phyloP scores from a whole-genome alignment of 2,888 invertebrate species.

The Cactoblastis cactorum region DNA sequence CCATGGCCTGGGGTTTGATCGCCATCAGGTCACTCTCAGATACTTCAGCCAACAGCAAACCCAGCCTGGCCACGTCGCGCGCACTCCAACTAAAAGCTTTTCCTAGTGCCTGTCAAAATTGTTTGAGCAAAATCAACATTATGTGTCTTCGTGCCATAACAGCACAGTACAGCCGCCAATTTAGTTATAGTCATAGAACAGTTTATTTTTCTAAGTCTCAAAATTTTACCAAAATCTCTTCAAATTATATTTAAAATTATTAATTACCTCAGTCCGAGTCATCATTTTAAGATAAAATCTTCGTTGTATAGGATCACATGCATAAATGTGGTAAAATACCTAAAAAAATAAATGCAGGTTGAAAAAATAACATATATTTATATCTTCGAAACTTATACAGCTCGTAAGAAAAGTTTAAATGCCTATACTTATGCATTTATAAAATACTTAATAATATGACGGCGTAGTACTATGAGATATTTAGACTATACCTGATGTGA shows the following conservation, averaged over 20 bases:
- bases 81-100: constrained; percentile 68
- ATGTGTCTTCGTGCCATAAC: not conserved
- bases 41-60: constrained; percentile 57
- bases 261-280: constrained; percentile 58
- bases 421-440: not conserved
- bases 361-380: no score
- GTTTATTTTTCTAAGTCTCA: no score
- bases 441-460: not conserved
- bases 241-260: not conserved
- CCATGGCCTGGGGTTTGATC: constrained; percentile 60
- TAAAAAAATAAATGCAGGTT: no score
- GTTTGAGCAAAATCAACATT: constrained; percentile 23
- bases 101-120: constrained; percentile 52
- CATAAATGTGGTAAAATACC: constrained; percentile 65
- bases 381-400: not conserved
- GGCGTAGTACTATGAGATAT: not conserved
- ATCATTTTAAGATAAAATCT: constrained; percentile 62
- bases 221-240: no score
- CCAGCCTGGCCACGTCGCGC: constrained; percentile 59
- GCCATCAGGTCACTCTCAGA: constrained; percentile 47
- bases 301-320: constrained; percentile 64
- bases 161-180: not conserved
- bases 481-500: constrained; percentile 52
- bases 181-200: no score
- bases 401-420: no score